A percentile compares a stretch with the other conserved stretches of the same genome.
Conservation (phyloP, 2,797 vertebrate species). For the Silurus lanzhouensis region DNA sequence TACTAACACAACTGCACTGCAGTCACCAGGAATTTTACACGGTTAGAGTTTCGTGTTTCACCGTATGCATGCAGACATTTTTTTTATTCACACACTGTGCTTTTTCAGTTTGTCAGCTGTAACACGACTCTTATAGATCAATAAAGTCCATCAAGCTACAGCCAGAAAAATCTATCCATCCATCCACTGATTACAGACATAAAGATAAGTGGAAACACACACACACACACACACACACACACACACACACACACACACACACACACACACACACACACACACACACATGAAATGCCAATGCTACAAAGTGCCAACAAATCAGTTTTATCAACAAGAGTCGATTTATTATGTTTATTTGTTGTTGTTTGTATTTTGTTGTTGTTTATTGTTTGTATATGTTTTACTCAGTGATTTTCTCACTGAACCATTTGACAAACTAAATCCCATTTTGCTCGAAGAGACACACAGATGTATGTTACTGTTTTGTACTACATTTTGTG, state of each 20-base stretch:
- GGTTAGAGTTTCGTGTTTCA: not conserved
- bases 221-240: conserved; percentile 11
- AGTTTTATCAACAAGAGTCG: not conserved
- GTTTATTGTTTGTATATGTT: not conserved
- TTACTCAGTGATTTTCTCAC: not conserved
- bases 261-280: conserved; percentile 16
- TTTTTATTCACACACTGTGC: not conserved
- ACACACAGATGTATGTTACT: too few species aligned
- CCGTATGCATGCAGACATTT: not conserved
- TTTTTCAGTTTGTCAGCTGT: not conserved
- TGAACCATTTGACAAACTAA: too few species aligned
- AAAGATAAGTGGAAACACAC: not conserved
- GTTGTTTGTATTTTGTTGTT: not conserved
- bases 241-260: not conserved
- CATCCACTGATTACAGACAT: not conserved
- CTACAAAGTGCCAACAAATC: conserved; percentile 1
- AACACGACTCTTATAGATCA: conserved; percentile 10
- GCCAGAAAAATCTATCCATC: conserved; percentile 1
- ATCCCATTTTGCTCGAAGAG: too few species aligned
- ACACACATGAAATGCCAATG: not conserved
- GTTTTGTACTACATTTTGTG: not conserved
- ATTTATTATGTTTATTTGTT: not conserved
- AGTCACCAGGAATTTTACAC: not conserved
- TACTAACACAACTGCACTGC: not conserved
- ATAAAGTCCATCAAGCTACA: conserved; percentile 7